A percentile compares a stretch with the other conserved stretches of the same genome.
These are phyloP conservation scores for Amia ocellicauda DNA, from an alignment of 2,113 vertebrate species.

Conservation along the genomic window DNA sequence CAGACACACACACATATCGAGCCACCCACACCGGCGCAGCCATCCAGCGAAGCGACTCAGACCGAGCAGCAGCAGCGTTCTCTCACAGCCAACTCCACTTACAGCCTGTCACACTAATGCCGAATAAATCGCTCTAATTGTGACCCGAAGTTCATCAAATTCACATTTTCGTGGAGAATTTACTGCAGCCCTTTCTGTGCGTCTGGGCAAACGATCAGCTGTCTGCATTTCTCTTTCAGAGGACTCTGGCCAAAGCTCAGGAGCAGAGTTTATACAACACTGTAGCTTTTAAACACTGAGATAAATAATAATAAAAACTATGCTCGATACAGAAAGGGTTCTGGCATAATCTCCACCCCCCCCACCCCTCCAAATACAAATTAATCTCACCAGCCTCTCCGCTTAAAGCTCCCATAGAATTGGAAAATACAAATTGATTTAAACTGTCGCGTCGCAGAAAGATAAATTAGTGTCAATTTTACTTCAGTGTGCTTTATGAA, in stretches of 20 bases:
- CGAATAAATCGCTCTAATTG: conserved; percentile 82
- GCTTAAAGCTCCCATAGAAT: neutral
- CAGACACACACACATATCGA: neutral
- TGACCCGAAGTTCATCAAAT: conserved; percentile 67
- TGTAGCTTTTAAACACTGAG: too few species aligned
- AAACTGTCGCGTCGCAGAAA: conserved; percentile 16
- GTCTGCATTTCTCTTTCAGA: too few species aligned
- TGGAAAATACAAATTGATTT: too few species aligned
- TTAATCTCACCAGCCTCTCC: neutral
- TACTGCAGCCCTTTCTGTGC: conserved; percentile 48
- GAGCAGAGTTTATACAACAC: too few species aligned
- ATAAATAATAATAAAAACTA: too few species aligned
- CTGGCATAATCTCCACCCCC: too few species aligned
- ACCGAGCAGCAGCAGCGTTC: conserved; percentile 54
- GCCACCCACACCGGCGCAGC: neutral
- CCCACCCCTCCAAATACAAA: too few species aligned
- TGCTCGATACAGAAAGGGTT: too few species aligned
- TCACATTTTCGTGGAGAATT: conserved; percentile 67
- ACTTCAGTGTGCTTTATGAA: conserved; percentile 31
- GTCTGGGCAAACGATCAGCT: neutral
- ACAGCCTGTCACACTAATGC: conserved; percentile 63
- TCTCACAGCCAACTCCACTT: conserved; percentile 61
- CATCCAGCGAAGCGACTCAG: neutral
- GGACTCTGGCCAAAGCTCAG: too few species aligned
- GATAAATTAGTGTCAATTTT: conserved; percentile 54